These are phyloP conservation scores for Thecophora atra DNA, from an alignment of 2,888 invertebrate species.

Conservation along the genomic window DNA sequence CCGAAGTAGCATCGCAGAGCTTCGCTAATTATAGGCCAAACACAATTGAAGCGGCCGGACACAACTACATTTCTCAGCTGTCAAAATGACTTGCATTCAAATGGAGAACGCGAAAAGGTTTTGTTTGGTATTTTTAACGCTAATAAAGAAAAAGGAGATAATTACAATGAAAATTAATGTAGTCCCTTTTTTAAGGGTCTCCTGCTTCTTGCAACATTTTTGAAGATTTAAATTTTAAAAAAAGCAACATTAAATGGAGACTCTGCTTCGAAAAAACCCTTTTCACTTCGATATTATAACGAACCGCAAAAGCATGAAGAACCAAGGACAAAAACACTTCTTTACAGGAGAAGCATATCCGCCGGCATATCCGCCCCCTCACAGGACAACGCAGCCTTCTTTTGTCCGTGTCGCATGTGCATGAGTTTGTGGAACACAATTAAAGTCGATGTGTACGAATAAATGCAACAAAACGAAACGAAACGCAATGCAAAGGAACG, in stretches of 20 bases:
- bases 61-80: neutral
- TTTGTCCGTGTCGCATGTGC: neutral
- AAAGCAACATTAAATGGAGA: no score
- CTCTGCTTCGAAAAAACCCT: no score
- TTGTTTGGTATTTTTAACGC: no score
- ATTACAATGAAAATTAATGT: no score
- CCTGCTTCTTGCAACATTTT: no score
- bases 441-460: conserved; percentile 10
- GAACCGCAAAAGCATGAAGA: neutral
- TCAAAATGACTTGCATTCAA: neutral
- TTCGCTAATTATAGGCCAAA: conserved; percentile 27
- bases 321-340: neutral
- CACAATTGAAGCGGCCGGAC: conserved; percentile 5
- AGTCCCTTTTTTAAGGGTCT: no score
- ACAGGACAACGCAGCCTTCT: neutral
- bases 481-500: conserved; percentile 4
- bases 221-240: no score
- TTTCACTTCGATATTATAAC: neutral
- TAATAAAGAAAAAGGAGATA: no score
- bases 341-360: no score
- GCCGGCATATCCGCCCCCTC: neutral
- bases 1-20: neutral
- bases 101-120: neutral
- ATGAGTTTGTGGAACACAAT: conserved; percentile 12
- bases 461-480: neutral